Conservation (phyloP, 2,113 vertebrate genomes). For the Hypanus sabinus region DNA sequence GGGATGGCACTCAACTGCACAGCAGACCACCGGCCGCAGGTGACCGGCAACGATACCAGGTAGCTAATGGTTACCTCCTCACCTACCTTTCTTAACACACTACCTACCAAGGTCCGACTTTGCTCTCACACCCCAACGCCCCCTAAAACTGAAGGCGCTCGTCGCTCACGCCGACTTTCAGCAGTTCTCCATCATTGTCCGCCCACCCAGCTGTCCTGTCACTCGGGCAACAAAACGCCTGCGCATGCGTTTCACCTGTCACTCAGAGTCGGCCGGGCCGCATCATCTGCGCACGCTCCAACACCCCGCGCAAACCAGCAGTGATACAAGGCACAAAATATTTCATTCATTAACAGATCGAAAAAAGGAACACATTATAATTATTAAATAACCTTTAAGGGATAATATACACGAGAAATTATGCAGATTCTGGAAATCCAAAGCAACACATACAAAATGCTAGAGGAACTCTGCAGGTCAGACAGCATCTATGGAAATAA, state of each 20-base stretch:
- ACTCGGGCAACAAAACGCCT: background rate
- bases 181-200: background rate
- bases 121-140: too few species aligned
- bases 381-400: too few species aligned
- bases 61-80: background rate
- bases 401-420: too few species aligned
- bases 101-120: too few species aligned
- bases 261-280: background rate
- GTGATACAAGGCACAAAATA: background rate
- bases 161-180: background rate
- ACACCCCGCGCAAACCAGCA: background rate
- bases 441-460: too few species aligned
- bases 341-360: too few species aligned
- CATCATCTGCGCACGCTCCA: background rate
- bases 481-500: too few species aligned
- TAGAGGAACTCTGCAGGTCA: too few species aligned
- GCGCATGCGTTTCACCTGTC: conserved; percentile 32
- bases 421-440: too few species aligned
- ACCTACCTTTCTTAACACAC: too few species aligned
- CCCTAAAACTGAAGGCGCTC: too few species aligned
- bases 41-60: background rate
- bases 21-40: background rate
- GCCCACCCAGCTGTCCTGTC: background rate
- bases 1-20: background rate
- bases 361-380: too few species aligned